These are phyloP conservation scores for Hemaris fuciformis DNA, from an alignment of 2,888 invertebrate species.

Conservation along the genomic window DNA sequence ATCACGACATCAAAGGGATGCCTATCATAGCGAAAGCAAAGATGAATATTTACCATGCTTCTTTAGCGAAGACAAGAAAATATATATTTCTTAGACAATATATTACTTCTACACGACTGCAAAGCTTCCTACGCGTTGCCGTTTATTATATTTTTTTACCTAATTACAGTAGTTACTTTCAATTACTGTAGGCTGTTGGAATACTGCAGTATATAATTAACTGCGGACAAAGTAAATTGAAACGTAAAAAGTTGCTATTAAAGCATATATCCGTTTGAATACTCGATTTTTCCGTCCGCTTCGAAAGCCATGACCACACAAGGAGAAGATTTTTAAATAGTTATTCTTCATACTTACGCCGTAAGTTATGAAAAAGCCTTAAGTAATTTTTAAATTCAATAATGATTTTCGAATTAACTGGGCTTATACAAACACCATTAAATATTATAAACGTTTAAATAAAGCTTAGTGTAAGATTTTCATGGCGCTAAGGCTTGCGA, in stretches of 20 bases:
- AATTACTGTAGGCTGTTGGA: constrained; percentile 31
- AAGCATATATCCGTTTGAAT: neutral
- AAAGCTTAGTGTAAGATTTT: neutral
- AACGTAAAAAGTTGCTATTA: neutral
- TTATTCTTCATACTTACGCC: constrained; percentile 25
- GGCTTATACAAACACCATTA: constrained; percentile 20
- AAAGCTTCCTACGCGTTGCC: constrained; percentile 16
- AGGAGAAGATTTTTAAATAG: constrained; percentile 35
- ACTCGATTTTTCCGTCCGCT: constrained; percentile 13
- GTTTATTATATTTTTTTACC: constrained; percentile 37
- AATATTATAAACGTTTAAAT: neutral
- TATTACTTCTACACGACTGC: neutral
- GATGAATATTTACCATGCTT: neutral
- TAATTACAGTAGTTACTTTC: constrained; percentile 34
- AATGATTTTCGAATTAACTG: constrained; percentile 32
- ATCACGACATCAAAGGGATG: too few species aligned
- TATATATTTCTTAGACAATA: neutral
- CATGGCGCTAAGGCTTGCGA: neutral
- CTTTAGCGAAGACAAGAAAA: neutral
- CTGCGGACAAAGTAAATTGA: neutral
- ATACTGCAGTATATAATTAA: neutral
- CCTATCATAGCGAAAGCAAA: too few species aligned
- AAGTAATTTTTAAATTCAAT: constrained; percentile 28
- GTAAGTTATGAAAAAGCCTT: constrained; percentile 22
- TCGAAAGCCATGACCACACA: constrained; percentile 43